Base-by-base conservation (phyloP, 1,140 invertebrate species). In the Musca domestica region DNA sequence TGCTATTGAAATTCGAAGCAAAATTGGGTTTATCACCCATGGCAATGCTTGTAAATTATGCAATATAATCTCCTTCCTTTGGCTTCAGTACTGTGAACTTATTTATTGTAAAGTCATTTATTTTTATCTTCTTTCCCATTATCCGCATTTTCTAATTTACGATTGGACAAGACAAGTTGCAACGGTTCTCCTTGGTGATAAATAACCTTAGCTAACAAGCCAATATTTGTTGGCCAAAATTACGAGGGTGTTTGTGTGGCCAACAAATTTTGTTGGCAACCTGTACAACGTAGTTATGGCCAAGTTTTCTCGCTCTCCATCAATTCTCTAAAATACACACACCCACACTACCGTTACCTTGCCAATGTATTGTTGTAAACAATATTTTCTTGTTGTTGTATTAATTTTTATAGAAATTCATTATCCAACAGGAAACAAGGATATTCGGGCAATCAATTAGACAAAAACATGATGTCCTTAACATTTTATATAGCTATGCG, bases 201-300 rank as follows among this genome's bases (percentile, higher is more conserved):
- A 41, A 41, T 41, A 41, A 41, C 34, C 34, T 41, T 41, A 41
- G 34, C 70, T 69, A 71, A 71, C 70, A 71, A 71, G 70, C 70
- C 70, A 71, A 69, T 71, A 67, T 71, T 67, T 61, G 56, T 65
- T 69, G 70, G 70, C 70, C 70, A 71, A 67, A 71, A 69, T 67
- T 69, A 67, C 68, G 65, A 63, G 70, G 70, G 70, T 71, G 68
- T 68, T 67, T 69, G 69, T 71, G 70, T 71, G 70, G 70, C 70
- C 70, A 71, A 41, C 34, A 41, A 69, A 71, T 71, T 71, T 71
- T 67, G 70, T 69, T 69, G 70, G 70, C 61, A 63, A 48, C 20
- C 56, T 49, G 47, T 64, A 66, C 54, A 67, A 65, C 54, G 54
- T 67, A 51, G 20, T 63, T 48, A 56, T 25, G 27, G 51, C 27